Conservation (phyloP, 2,888 invertebrate genomes). For the Dyspetes luteomarginatus region DNA sequence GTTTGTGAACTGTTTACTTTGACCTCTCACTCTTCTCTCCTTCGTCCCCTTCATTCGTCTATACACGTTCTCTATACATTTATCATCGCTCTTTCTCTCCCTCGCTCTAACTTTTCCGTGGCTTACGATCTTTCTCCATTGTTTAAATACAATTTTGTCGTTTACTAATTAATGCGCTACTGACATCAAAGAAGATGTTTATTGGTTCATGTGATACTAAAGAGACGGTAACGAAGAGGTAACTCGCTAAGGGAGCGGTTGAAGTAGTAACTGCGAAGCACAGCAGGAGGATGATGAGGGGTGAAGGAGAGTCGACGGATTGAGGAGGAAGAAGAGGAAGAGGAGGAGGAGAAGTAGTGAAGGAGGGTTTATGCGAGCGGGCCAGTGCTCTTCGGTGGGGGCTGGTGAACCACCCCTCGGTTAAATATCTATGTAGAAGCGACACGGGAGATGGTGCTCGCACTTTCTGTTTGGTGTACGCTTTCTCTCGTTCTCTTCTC, state of each 20-base stretch:
- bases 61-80: constrained; percentile 7
- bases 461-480: constrained; percentile 63
- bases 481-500: constrained; percentile 56
- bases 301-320: constrained; percentile 17
- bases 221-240: constrained; percentile 84
- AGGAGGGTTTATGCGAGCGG: constrained; percentile 56
- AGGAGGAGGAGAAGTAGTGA: constrained; percentile 4
- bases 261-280: constrained; percentile 77
- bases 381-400: constrained; percentile 59
- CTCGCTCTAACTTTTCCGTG: constrained; percentile 64
- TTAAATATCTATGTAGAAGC: constrained; percentile 75
- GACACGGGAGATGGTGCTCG: constrained; percentile 66
- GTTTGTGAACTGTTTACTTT: constrained; percentile 78
- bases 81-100: constrained; percentile 58
- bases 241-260: constrained; percentile 81
- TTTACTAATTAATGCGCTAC: constrained; percentile 86
- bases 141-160: constrained; percentile 87
- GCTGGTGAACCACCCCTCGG: constrained; percentile 67
- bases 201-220: constrained; percentile 84
- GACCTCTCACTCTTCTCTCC: constrained; percentile 58
- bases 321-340: constrained; percentile 12
- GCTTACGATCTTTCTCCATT: constrained; percentile 81
- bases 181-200: constrained; percentile 85
- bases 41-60: constrained; percentile 14
- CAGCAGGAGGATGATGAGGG: constrained; percentile 52